Evolutionary conservation across 2,113 vertebrate species (phyloP), one percentile per base, ranked within the genome.

Genomic region (Chrysochloris asiatica): DNA sequence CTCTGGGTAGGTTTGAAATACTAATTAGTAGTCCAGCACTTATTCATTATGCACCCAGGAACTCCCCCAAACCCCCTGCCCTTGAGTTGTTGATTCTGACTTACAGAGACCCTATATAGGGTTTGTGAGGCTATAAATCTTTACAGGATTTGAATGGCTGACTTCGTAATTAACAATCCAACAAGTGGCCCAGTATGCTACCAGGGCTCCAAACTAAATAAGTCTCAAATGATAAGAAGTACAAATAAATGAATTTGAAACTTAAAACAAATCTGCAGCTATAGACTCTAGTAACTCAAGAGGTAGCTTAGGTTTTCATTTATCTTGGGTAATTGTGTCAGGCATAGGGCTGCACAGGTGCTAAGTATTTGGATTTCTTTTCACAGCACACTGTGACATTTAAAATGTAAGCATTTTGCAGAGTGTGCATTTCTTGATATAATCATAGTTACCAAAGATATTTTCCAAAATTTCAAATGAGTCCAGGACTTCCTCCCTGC

Each of bases 391-490:
- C 26, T 88, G 84, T 43, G 82, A 22, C 54, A 75, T 92, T 78
- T 86, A 61, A 89, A 92, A 6, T 67, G 7, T 63, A 87, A 54
- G 22, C 26, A 45, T 43, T 88, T 90, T 79, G n/a, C 14, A 36
- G 7, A 56, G 14, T 76, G 28, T 50, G 76, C 24, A 56, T 78
- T 88, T 89, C 72, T 75, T 84, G 24, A 26, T 87, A 7, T 43
- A 83, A 63, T 2, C 76, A 26, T 56, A 86, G 24, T 78, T 72
- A 78, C 83, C 82, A 67, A 82, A 36, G 38, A 33, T 43, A 22
- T 84, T 89, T 89, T 67, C 56, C 43, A 75, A 17, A 79, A 83
- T 69, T 83, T 83, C 83, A 81, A 83, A 78, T 30, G 48, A 83
- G 81, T 85, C 38, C 1, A 43, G 52, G 26, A 88, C 12, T 84